Conservation (phyloP, 2,113 vertebrate genomes). For the Sturnira hondurensis region DNA sequence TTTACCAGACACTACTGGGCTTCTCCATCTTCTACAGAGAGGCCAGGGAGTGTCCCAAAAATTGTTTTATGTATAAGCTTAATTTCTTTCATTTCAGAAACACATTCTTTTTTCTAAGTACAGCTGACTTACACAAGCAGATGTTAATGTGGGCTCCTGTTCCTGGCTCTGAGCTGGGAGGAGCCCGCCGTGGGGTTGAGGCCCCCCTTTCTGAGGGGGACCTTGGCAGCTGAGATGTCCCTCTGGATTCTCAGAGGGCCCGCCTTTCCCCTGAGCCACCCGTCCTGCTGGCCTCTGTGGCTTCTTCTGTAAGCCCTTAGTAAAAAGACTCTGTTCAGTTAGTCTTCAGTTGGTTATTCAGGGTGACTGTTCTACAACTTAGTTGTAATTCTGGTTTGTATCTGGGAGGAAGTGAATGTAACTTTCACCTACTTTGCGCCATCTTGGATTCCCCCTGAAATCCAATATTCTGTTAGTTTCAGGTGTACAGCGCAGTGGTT, state of each 20-base stretch:
- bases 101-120: not conserved
- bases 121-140: not conserved
- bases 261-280: not conserved
- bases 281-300: not conserved
- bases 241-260: not conserved
- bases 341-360: not conserved
- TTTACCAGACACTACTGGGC: not conserved
- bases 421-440: not conserved
- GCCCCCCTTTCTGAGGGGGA: not conserved
- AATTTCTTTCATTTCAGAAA: not conserved
- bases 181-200: not conserved
- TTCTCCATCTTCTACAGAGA: not conserved
- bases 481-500: not conserved
- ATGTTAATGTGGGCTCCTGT: not conserved
- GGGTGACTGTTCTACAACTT: not conserved
- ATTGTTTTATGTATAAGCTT: not conserved
- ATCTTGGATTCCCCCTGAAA: not conserved
- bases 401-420: not conserved
- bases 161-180: not conserved
- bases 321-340: not conserved
- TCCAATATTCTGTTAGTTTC: not conserved
- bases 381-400: not conserved
- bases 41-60: not conserved
- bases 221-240: not conserved
- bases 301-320: not conserved